Evolutionary conservation across 2,888 invertebrate genomes (phyloP).

Genomic region (Dasypolia templi): DNA sequence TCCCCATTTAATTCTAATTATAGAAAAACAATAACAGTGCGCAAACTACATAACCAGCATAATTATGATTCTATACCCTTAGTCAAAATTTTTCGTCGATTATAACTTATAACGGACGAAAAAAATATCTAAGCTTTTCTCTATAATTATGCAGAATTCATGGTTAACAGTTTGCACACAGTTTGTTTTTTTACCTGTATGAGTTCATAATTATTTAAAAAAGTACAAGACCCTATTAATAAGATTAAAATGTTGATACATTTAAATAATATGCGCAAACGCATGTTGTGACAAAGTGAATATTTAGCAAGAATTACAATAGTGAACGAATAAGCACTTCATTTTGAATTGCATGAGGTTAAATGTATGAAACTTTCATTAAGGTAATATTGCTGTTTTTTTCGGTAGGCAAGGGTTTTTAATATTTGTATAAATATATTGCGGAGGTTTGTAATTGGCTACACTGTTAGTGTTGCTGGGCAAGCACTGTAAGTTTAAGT

Average conservation of each 20-base stretch:
- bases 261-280: slow-evolving; percentile 64
- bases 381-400: slow-evolving; percentile 36
- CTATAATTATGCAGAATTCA: no score
- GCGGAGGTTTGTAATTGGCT: background rate
- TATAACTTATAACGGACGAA: no score
- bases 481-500: background rate
- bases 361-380: slow-evolving; percentile 58
- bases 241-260: slow-evolving; percentile 53
- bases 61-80: no score
- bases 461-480: background rate
- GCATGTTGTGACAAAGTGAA: slow-evolving; percentile 54
- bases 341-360: slow-evolving; percentile 58
- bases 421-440: slow-evolving; percentile 30
- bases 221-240: slow-evolving; percentile 44
- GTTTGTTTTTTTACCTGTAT: no score
- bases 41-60: no score
- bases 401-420: slow-evolving; percentile 10
- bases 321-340: slow-evolving; percentile 44
- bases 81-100: no score
- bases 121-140: no score
- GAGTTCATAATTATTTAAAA: no score
- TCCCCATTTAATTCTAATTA: no score
- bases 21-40: no score
- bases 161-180: no score
- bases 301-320: slow-evolving; percentile 57